These are phyloP conservation scores for Linepithema humile DNA, from an alignment of 1,140 invertebrate species.

Conservation along the genomic window DNA sequence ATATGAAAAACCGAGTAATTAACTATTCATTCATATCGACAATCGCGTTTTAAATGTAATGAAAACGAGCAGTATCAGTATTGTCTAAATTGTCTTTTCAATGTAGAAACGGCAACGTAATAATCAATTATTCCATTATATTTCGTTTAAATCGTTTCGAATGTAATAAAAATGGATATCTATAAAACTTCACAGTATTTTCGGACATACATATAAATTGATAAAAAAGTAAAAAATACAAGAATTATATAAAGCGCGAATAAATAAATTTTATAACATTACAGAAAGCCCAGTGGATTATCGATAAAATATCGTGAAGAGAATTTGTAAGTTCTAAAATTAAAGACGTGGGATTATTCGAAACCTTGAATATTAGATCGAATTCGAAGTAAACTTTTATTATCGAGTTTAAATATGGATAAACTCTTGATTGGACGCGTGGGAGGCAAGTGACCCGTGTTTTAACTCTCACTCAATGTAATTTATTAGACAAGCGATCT, in stretches of 20 bases:
- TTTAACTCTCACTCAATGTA: conserved; percentile 13
- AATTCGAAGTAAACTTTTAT: conserved; percentile 27
- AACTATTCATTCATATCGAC: background rate
- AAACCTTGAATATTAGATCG: background rate
- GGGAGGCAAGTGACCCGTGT: conserved; percentile 22
- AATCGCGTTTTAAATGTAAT: background rate
- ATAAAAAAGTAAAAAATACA: background rate
- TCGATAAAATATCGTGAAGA: background rate
- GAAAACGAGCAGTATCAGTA: background rate
- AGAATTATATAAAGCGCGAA: background rate
- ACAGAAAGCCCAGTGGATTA: too few relatives aligned
- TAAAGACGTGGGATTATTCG: background rate
- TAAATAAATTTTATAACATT: background rate
- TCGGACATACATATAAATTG: background rate
- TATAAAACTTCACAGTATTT: background rate
- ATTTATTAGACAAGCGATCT: background rate
- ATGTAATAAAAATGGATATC: background rate
- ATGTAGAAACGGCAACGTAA: background rate
- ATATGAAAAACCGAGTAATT: conserved; percentile 3
- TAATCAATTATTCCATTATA: background rate
- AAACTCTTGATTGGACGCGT: conserved; percentile 26
- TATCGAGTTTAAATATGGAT: background rate
- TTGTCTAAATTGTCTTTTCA: background rate
- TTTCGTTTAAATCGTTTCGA: background rate
- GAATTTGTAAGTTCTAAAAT: background rate